phyloP scores from a whole-genome alignment of 2,797 vertebrate species.

The Alfaro cultratus region DNA sequence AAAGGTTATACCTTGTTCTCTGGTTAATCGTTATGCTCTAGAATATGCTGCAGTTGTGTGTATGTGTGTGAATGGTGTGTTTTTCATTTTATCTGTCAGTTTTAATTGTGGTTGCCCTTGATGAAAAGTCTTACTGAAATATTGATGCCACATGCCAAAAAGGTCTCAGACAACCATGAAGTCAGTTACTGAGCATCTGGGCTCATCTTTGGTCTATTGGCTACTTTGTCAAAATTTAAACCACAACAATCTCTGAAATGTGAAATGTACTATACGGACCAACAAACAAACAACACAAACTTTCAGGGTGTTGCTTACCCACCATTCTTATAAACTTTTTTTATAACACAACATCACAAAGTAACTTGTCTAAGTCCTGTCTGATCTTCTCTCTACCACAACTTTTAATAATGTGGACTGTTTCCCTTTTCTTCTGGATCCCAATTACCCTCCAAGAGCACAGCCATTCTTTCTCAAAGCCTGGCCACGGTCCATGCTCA shows the following conservation, averaged over 20 bases:
- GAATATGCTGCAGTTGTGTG: conserved; percentile 11
- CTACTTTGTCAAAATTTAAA: conserved; percentile 36
- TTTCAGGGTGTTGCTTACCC: conserved; percentile 20
- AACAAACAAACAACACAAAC: not conserved
- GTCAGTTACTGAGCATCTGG: conserved; percentile 16
- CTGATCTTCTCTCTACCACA: conserved; percentile 31
- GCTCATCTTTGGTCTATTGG: conserved; percentile 16
- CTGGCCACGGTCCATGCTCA: conserved; percentile 52
- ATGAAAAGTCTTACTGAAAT: conserved; percentile 47
- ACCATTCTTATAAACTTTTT: conserved; percentile 11
- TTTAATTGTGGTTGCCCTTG: conserved; percentile 48
- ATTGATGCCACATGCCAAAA: conserved; percentile 39
- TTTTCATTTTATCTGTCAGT: conserved; percentile 47
- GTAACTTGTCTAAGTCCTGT: conserved; percentile 30
- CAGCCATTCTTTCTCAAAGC: conserved; percentile 72
- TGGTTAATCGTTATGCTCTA: conserved; percentile 70
- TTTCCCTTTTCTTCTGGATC: conserved; percentile 61
- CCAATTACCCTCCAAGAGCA: conserved; percentile 74
- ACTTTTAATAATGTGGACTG: conserved; percentile 56
- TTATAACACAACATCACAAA: conserved; percentile 33
- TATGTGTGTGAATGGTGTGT: conserved; percentile 15
- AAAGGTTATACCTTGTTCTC: conserved; percentile 55
- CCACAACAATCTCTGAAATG: not conserved
- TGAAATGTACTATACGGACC: conserved; percentile 3
- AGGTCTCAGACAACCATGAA: conserved; percentile 4